These are phyloP conservation scores for Spodoptera exigua DNA, from an alignment of 2,888 invertebrate genomes.

Conservation along the genomic window DNA sequence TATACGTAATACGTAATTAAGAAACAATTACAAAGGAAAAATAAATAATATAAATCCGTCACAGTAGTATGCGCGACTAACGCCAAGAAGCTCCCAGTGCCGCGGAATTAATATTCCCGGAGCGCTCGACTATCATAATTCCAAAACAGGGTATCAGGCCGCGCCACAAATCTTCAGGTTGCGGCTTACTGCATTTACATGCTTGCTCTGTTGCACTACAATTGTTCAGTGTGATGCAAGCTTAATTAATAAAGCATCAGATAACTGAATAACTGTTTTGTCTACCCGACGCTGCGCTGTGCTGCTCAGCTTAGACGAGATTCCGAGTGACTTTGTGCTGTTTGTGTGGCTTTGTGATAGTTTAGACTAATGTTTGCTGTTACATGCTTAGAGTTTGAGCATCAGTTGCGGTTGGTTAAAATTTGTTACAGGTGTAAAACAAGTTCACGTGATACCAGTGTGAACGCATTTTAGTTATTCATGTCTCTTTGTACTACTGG, in stretches of 20 bases:
- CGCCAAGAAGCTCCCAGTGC: constrained; percentile 57
- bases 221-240: constrained; percentile 47
- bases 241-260: constrained; percentile 52
- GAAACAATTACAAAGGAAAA: too few species aligned
- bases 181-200: constrained; percentile 63
- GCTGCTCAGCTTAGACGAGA: constrained; percentile 16
- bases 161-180: constrained; percentile 75
- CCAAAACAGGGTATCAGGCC: constrained; percentile 75
- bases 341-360: constrained; percentile 14
- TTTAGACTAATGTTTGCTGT: not conserved
- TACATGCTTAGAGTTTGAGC: too few species aligned
- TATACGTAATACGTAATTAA: not conserved
- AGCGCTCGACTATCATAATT: constrained; percentile 74
- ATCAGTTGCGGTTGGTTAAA: too few species aligned
- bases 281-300: constrained; percentile 20
- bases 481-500: too few species aligned
- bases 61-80: constrained; percentile 45
- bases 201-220: constrained; percentile 47
- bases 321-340: constrained; percentile 13
- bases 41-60: not conserved
- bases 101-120: constrained; percentile 77
- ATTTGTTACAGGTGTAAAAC: too few species aligned
- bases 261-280: constrained; percentile 52
- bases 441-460: too few species aligned
- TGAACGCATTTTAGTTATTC: too few species aligned